phyloP scores from a whole-genome alignment of 53 echinoderm and acorn worm genomes.

The Echinometra lucunter region DNA sequence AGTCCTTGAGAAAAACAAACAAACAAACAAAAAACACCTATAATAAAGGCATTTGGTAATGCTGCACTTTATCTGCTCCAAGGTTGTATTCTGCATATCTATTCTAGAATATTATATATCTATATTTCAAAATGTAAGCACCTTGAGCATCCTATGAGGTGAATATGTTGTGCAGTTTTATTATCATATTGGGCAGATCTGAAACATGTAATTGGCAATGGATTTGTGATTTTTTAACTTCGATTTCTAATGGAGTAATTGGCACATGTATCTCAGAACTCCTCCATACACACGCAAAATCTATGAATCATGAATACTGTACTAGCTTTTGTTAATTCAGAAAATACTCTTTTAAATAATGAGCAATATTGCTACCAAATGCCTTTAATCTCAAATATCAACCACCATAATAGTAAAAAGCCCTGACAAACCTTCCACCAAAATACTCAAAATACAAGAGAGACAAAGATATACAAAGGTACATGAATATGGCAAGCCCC shows the following conservation, averaged over 20 bases:
- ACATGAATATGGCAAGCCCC: background rate
- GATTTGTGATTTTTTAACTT: background rate
- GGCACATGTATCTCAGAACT: background rate
- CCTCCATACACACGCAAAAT: too few relatives aligned
- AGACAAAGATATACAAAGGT: background rate
- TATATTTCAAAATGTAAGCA: too few relatives aligned
- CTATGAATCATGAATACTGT: background rate
- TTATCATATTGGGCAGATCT: too few relatives aligned
- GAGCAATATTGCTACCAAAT: background rate
- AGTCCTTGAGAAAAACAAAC: too few relatives aligned
- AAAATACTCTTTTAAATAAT: background rate
- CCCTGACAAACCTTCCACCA: constrained; percentile 5
- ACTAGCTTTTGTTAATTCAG: background rate
- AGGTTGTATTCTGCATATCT: background rate
- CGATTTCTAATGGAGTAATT: background rate
- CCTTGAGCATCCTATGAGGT: too few relatives aligned
- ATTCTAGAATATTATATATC: background rate
- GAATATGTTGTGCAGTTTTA: too few relatives aligned
- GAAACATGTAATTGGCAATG: background rate
- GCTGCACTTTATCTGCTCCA: too few relatives aligned
- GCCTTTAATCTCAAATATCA: background rate
- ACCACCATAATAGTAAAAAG: background rate
- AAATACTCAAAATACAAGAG: background rate
- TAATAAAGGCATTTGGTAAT: too few relatives aligned
- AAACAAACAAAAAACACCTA: too few relatives aligned